Evolutionary conservation across 2,113 vertebrate species (phyloP).

Genomic region (Notothenia rossii): DNA sequence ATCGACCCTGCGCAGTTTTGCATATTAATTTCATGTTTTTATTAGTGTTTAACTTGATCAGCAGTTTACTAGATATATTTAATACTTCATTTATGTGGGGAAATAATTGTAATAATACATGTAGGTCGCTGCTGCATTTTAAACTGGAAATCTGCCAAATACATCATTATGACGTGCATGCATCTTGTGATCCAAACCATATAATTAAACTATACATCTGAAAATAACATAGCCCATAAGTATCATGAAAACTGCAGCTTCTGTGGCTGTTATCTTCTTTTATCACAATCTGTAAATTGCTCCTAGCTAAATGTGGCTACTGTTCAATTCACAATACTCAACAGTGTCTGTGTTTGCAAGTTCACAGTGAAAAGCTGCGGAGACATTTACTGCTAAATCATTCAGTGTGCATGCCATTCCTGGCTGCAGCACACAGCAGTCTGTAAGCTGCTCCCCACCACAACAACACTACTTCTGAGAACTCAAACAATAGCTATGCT

Average conservation of each 20-base stretch:
- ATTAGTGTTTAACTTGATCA: background rate
- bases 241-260: background rate
- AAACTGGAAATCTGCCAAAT: constrained; percentile 10
- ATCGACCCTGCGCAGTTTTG: constrained; percentile 63
- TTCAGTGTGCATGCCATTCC: constrained; percentile 5
- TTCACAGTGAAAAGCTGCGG: constrained; percentile 1
- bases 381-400: constrained; percentile 21
- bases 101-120: background rate
- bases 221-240: background rate
- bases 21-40: constrained; percentile 19
- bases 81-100: background rate
- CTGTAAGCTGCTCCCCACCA: background rate
- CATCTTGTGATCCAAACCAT: background rate
- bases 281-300: background rate
- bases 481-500: constrained; percentile 21
- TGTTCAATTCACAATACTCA: background rate
- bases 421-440: constrained; percentile 3
- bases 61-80: background rate
- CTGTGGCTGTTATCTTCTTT: background rate
- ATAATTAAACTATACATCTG: background rate
- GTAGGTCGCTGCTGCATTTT: constrained; percentile 1
- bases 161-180: constrained; percentile 1
- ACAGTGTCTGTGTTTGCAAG: background rate
- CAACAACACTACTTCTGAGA: constrained; percentile 8
- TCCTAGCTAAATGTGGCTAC: background rate